A percentile compares a stretch with the other conserved stretches of the same genome.
Evolutionary conservation across 2,797 vertebrate genomes (phyloP).

Genomic region (Babyrousa celebensis): DNA sequence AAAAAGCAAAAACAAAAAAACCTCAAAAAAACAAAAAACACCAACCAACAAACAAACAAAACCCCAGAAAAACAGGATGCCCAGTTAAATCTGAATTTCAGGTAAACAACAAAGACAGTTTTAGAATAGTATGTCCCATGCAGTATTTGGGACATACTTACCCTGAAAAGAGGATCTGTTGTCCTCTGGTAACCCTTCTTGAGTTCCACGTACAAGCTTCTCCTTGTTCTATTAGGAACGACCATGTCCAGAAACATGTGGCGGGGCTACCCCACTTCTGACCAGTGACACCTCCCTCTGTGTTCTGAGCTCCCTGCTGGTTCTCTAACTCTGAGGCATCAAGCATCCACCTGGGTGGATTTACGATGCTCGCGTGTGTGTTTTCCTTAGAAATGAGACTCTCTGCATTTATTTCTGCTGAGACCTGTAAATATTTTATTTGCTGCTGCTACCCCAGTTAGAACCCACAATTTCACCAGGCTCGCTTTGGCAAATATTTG

Average conservation of each 20-base stretch:
- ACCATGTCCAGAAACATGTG: neutral
- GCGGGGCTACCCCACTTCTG: neutral
- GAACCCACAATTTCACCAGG: neutral
- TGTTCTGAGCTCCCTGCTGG: fast-evolving
- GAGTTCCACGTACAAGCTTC: fast-evolving
- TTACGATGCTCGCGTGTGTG: neutral
- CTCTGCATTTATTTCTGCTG: constrained; percentile 57
- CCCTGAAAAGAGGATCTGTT: neutral
- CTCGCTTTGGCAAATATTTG: constrained; percentile 24
- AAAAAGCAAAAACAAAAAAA: too few relatives aligned
- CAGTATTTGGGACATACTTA: neutral
- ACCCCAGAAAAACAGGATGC: neutral
- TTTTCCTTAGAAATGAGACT: constrained; percentile 41
- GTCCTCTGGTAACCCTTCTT: neutral
- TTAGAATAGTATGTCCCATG: neutral
- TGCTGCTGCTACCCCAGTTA: neutral
- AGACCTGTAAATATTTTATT: constrained; percentile 50
- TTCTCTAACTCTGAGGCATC: neutral
- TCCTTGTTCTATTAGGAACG: neutral
- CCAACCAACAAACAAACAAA: too few relatives aligned
- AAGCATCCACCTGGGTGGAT: neutral
- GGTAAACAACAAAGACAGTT: neutral
- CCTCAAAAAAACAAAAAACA: too few relatives aligned
- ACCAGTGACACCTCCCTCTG: neutral
- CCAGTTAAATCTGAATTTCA: constrained; percentile 38